Conservation (phyloP, 2,113 vertebrate species). For the Cyprinodon brontotheroides region DNA sequence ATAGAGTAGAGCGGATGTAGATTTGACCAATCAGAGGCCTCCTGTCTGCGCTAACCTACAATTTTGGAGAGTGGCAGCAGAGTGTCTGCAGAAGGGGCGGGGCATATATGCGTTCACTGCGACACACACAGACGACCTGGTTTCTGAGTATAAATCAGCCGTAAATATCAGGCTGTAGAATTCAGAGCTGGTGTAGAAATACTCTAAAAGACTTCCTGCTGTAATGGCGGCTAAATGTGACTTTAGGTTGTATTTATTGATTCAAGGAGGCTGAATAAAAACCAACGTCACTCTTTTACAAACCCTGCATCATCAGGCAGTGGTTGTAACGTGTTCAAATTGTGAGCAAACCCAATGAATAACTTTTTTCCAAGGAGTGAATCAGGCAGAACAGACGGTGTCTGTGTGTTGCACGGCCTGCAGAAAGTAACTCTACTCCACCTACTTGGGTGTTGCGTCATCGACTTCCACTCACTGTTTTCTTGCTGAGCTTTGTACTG, state of each 20-base stretch:
- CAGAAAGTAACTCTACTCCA: constrained; percentile 15
- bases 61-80: too few relatives aligned
- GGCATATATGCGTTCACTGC: too few relatives aligned
- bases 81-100: too few relatives aligned
- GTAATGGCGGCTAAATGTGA: too few relatives aligned
- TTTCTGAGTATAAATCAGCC: too few relatives aligned
- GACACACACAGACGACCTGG: too few relatives aligned
- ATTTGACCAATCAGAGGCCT: too few relatives aligned
- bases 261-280: background rate
- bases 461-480: constrained; percentile 27
- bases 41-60: too few relatives aligned
- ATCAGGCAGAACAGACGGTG: too few relatives aligned
- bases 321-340: background rate
- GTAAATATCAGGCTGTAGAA: background rate
- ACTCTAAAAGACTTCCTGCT: background rate
- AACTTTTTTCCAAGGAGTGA: background rate
- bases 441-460: constrained; percentile 12
- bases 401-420: constrained; percentile 23
- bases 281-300: background rate
- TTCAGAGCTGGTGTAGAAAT: background rate
- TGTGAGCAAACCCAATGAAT: background rate
- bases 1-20: too few relatives aligned
- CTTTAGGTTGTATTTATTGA: background rate
- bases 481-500: constrained; percentile 58
- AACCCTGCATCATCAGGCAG: background rate